Evolutionary conservation across 2,888 invertebrate species (phyloP).

Genomic region (Callinectes sapidus): DNA sequence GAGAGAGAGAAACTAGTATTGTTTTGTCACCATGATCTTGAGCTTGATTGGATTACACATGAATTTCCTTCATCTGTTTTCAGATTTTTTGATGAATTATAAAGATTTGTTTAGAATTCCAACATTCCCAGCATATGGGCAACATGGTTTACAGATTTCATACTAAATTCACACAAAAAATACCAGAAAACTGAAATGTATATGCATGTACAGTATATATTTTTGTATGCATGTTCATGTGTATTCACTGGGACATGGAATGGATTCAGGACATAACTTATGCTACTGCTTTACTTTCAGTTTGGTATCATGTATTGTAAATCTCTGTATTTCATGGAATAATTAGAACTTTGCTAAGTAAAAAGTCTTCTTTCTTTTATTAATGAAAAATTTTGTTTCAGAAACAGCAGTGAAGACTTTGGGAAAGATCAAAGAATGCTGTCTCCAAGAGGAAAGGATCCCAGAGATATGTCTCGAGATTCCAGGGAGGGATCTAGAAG

Average conservation of each 20-base stretch:
- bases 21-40: too few species aligned
- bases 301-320: background rate
- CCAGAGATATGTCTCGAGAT: conserved; percentile 50
- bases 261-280: too few species aligned
- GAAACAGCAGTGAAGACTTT: conserved; percentile 44
- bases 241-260: too few species aligned
- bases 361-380: background rate
- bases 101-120: background rate
- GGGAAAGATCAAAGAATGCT: conserved; percentile 46
- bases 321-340: background rate
- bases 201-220: too few species aligned
- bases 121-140: background rate
- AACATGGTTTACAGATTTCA: background rate
- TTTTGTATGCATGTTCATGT: too few species aligned
- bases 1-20: too few species aligned
- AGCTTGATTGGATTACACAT: too few species aligned
- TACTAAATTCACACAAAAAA: background rate
- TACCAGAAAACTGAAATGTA: too few species aligned
- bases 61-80: too few species aligned
- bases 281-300: background rate
- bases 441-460: conserved; percentile 51
- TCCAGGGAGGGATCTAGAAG: conserved; percentile 13
- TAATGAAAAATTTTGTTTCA: conserved; percentile 45
- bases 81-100: too few species aligned
- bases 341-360: background rate